A percentile compares a stretch with the other conserved stretches of the same genome.
Evolutionary conservation across 2,888 invertebrate species (phyloP).

Genomic region (Horisme vitalbata): DNA sequence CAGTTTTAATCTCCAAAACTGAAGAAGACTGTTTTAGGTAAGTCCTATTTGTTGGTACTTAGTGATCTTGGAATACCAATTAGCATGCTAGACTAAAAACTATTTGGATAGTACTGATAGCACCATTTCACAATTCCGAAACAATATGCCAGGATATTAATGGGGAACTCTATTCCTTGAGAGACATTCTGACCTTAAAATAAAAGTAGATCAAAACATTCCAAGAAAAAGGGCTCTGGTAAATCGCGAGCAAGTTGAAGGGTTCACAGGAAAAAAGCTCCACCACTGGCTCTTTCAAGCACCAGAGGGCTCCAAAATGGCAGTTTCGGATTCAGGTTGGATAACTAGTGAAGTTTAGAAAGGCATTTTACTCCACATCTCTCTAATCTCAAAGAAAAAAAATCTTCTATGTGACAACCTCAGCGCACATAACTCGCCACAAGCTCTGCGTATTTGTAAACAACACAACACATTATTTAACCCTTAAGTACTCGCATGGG

Average conservation of each 20-base stretch:
- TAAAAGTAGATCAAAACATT: conserved; percentile 1
- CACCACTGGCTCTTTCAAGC: neutral
- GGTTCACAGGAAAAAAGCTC: too few relatives aligned
- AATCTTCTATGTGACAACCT: conserved; percentile 10
- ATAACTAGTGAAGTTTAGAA: neutral
- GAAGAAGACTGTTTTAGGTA: conserved; percentile 9
- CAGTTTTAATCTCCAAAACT: too few relatives aligned
- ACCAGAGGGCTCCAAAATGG: conserved; percentile 1
- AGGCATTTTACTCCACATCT: neutral
- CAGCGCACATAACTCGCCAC: conserved; percentile 4
- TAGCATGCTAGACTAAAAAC: conserved; percentile 1
- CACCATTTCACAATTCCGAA: neutral
- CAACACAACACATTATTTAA: conserved; percentile 7
- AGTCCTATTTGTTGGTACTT: conserved; percentile 3
- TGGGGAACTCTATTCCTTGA: conserved; percentile 12
- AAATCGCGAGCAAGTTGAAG: neutral
- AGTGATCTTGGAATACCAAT: conserved; percentile 12
- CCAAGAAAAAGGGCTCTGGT: neutral
- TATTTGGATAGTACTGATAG: conserved; percentile 2
- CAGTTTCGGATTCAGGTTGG: conserved; percentile 6
- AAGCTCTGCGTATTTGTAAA: conserved; percentile 5
- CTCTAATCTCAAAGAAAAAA: conserved; percentile 4
- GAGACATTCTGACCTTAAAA: conserved; percentile 10
- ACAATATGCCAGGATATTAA: conserved; percentile 8
- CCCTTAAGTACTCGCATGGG: too few relatives aligned